These are phyloP conservation scores for Vultur gryphus DNA, from an alignment of 2,797 vertebrate species.

Conservation along the genomic window DNA sequence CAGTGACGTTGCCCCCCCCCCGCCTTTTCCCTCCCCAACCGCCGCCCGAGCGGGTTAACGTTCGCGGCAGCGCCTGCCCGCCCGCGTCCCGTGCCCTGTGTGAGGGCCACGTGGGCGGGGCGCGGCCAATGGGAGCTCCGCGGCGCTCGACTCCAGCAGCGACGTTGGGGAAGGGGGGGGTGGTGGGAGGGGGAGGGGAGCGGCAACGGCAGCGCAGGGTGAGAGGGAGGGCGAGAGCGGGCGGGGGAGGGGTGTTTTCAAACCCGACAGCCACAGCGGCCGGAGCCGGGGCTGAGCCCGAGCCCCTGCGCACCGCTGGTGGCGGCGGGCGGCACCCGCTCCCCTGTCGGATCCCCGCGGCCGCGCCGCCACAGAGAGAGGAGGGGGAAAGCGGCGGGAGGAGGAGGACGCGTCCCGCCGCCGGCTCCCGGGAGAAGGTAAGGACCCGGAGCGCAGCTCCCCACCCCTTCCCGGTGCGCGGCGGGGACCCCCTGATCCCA, in stretches of 20 bases:
- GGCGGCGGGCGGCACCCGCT: background rate
- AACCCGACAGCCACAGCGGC: constrained; percentile 26
- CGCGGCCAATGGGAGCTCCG: constrained; percentile 45
- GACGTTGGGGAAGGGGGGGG: background rate
- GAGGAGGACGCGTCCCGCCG: background rate
- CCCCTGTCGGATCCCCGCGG: background rate
- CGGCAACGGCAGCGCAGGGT: constrained; percentile 17
- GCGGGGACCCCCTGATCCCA: background rate
- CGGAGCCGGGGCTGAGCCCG: background rate
- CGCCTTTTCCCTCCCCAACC: no score
- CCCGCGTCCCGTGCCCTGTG: background rate
- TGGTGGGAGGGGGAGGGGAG: constrained; percentile 33
- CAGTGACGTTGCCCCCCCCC: background rate
- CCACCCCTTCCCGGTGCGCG: background rate
- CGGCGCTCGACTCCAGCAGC: background rate
- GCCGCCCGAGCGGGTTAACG: background rate
- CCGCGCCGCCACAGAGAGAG: background rate
- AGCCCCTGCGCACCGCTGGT: background rate
- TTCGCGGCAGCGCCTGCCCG: background rate
- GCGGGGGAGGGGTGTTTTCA: constrained; percentile 33
- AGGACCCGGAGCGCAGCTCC: background rate
- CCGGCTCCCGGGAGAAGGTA: constrained; percentile 21
- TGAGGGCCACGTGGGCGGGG: constrained; percentile 49
- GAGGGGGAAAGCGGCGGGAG: background rate
- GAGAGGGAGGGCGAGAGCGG: background rate